These are phyloP conservation scores for Dendrophyllia cribrosa DNA, from an alignment of 64 coral and sea anemone genomes.

Conservation along the genomic window DNA sequence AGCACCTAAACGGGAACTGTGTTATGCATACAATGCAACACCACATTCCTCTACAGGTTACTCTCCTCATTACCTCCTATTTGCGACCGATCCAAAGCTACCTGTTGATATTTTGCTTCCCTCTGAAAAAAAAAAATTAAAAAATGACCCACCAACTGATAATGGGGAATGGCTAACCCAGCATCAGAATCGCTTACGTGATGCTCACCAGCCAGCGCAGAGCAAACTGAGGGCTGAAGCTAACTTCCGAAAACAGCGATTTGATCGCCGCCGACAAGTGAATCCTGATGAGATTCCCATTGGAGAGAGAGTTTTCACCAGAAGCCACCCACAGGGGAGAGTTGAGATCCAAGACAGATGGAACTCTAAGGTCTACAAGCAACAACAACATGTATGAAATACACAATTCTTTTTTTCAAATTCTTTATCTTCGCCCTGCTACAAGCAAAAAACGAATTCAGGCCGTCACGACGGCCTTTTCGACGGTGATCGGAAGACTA, in stretches of 20 bases:
- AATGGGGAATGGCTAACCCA: conserved; percentile 26
- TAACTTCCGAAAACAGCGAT: conserved; percentile 8
- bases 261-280: conserved; percentile 19
- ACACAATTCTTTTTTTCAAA: too few relatives aligned
- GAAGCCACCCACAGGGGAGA: conserved; percentile 27
- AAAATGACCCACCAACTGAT: neutral
- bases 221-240: conserved; percentile 33
- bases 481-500: too few relatives aligned
- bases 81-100: conserved; percentile 22
- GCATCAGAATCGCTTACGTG: conserved; percentile 34
- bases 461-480: too few relatives aligned
- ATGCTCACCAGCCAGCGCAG: conserved; percentile 30
- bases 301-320: conserved; percentile 37
- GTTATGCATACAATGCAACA: conserved; percentile 49
- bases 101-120: conserved; percentile 17
- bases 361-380: conserved; percentile 59
- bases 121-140: too few relatives aligned
- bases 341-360: conserved; percentile 63
- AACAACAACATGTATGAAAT: too few relatives aligned
- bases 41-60: conserved; percentile 63
- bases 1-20: neutral
- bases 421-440: neutral
- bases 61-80: conserved; percentile 49
- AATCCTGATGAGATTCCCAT: neutral
- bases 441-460: neutral